phyloP scores from a whole-genome alignment of 2,113 vertebrate genomes.

The Leptosomus discolor region DNA sequence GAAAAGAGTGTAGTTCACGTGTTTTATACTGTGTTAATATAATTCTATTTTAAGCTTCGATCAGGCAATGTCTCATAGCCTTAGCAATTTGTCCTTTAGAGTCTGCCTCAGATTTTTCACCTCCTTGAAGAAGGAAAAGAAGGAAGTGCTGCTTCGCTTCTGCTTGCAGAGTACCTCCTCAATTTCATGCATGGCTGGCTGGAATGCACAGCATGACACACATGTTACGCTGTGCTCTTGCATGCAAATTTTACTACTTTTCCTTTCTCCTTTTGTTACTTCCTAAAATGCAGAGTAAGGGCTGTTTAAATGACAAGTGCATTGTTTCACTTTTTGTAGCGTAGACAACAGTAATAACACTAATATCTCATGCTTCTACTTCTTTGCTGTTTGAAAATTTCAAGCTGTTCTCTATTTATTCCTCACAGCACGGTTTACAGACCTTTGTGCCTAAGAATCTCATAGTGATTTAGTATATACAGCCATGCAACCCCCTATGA shows the following conservation, averaged over 20 bases:
- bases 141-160: not conserved
- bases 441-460: not conserved
- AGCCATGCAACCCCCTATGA: not conserved
- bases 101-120: not conserved
- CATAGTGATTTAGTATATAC: not conserved
- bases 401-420: not conserved
- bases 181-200: not conserved
- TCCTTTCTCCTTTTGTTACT: not conserved
- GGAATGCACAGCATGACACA: accelerated
- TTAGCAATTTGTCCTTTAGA: not conserved
- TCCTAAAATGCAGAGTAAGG: not conserved
- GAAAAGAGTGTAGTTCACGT: not conserved
- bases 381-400: not conserved
- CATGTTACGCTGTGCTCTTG: not conserved
- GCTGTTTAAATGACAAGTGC: not conserved
- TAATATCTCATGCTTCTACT: not conserved
- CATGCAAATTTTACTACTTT: not conserved
- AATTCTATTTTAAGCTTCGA: not conserved
- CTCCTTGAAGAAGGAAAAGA: not conserved
- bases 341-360: not conserved
- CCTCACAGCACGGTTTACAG: not conserved
- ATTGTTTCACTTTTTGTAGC: not conserved
- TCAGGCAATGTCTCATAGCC: not conserved
- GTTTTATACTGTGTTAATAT: not conserved
- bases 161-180: not conserved